These are phyloP conservation scores for Haliclystus octoradiatus DNA, from an alignment of 30 jellyfish, hydroid and myxozoan genomes.

Conservation along the genomic window DNA sequence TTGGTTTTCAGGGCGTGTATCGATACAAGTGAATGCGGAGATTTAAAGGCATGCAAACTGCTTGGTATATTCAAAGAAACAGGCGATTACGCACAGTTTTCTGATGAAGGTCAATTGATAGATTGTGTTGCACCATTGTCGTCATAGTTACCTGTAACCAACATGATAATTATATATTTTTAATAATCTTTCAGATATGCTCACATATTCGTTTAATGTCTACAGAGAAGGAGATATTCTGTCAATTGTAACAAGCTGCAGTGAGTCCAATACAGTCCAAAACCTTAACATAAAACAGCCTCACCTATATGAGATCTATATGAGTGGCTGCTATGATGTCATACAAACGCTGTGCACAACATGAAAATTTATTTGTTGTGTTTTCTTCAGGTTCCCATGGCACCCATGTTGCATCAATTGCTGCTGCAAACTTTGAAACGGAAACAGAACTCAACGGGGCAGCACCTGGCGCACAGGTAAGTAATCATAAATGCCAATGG, in stretches of 20 bases:
- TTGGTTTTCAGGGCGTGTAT: conserved; percentile 63
- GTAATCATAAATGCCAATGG: no score
- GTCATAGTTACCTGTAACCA: no score
- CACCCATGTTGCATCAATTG: conserved; percentile 91
- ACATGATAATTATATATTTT: no score
- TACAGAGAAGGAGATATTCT: conserved; percentile 64
- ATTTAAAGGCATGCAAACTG: conserved; percentile 39
- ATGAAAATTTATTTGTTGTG: no score
- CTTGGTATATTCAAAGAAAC: conserved; percentile 31
- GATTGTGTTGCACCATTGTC: no score
- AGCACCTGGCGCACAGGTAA: conserved; percentile 99
- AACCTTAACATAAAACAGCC: no score
- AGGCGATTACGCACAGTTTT: conserved; percentile 61
- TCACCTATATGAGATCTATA: no score
- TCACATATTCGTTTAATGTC: conserved; percentile 53
- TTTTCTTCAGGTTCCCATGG: conserved; percentile 89
- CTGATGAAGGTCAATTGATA: conserved; percentile 53
- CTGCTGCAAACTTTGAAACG: conserved; percentile 75
- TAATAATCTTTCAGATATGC: conserved; percentile 43
- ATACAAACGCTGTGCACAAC: no score
- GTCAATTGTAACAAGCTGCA: conserved; percentile 77
- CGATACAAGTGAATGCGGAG: conserved; percentile 78
- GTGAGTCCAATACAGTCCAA: conserved; percentile 52
- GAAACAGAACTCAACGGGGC: conserved; percentile 75
- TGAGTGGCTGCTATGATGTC: no score